phyloP scores from a whole-genome alignment of 2,888 invertebrate species.

The Andrena camellia region DNA sequence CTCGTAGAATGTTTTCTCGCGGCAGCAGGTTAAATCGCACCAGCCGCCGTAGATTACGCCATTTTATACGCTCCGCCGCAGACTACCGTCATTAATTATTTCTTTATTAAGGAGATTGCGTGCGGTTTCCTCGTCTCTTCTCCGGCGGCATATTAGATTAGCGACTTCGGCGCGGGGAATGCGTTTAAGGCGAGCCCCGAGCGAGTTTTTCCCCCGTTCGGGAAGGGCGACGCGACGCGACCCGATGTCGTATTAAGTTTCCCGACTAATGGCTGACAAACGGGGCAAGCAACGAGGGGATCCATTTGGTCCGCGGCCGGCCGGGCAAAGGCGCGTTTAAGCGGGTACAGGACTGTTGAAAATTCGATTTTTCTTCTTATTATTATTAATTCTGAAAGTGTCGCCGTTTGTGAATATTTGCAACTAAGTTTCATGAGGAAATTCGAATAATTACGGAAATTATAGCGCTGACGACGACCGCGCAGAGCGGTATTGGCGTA shows the following conservation, averaged over 20 bases:
- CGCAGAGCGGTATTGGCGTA: too few species aligned
- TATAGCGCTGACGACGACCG: too few species aligned
- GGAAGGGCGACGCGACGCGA: not conserved
- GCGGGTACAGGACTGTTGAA: too few species aligned
- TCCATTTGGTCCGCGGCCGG: not conserved
- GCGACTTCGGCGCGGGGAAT: not conserved
- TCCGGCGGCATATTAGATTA: slow-evolving; percentile 13
- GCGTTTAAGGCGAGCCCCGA: slow-evolving; percentile 3
- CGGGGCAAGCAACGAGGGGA: not conserved
- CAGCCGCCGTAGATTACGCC: slow-evolving; percentile 20
- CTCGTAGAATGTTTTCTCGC: slow-evolving; percentile 24
- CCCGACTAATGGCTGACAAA: not conserved
- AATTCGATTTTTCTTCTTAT: too few species aligned
- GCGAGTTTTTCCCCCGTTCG: not conserved
- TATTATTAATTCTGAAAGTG: too few species aligned
- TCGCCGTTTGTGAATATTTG: too few species aligned
- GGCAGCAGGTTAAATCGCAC: slow-evolving; percentile 37
- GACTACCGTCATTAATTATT: slow-evolving; percentile 41
- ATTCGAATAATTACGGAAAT: too few species aligned
- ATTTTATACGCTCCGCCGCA: slow-evolving; percentile 21
- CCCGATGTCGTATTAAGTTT: slow-evolving; percentile 3
- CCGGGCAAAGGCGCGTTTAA: not conserved
- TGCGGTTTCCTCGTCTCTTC: slow-evolving; percentile 18
- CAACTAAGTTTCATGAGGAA: too few species aligned
- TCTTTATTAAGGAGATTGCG: slow-evolving; percentile 47